phyloP scores from a whole-genome alignment of 2,113 vertebrate species.

The Oreochromis spilurus region DNA sequence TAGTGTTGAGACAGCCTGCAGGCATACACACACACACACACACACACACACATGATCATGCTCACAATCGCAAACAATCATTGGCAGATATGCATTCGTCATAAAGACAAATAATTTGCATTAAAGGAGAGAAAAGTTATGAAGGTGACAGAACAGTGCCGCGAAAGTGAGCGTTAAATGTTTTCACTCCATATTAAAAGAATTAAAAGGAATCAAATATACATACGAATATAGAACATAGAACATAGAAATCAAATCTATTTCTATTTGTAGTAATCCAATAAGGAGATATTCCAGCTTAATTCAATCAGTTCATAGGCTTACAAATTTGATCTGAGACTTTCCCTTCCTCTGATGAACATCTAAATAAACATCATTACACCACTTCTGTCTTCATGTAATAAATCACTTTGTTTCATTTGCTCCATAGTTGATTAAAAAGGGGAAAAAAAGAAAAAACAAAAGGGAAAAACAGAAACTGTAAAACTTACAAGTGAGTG shows the following conservation, averaged over 20 bases:
- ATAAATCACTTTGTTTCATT: slow-evolving; percentile 28
- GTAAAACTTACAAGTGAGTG: neutral
- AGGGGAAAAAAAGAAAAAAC: neutral
- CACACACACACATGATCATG: neutral
- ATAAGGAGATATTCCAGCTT: slow-evolving; percentile 15
- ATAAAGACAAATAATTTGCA: neutral
- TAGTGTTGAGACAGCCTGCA: slow-evolving; percentile 49
- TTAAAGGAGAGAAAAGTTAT: neutral
- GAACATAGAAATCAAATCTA: neutral
- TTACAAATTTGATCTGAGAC: slow-evolving; percentile 16
- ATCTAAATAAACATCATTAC: slow-evolving; percentile 39
- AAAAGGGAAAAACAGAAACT: neutral
- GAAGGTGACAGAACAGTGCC: neutral
- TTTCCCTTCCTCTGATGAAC: slow-evolving; percentile 29
- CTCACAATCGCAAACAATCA: neutral
- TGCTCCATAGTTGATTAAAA: neutral
- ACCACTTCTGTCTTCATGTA: neutral
- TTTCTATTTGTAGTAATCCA: slow-evolving; percentile 31
- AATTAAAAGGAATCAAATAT: neutral
- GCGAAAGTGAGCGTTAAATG: neutral
- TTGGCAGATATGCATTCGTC: neutral
- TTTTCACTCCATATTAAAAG: neutral
- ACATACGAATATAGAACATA: neutral
- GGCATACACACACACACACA: neutral
- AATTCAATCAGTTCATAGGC: slow-evolving; percentile 28